Percentiles rank a stretch among this genome's conserved stretches.
Evolutionary conservation across 2,797 vertebrate genomes (phyloP).

Genomic region (Acanthurus leucopareius): DNA sequence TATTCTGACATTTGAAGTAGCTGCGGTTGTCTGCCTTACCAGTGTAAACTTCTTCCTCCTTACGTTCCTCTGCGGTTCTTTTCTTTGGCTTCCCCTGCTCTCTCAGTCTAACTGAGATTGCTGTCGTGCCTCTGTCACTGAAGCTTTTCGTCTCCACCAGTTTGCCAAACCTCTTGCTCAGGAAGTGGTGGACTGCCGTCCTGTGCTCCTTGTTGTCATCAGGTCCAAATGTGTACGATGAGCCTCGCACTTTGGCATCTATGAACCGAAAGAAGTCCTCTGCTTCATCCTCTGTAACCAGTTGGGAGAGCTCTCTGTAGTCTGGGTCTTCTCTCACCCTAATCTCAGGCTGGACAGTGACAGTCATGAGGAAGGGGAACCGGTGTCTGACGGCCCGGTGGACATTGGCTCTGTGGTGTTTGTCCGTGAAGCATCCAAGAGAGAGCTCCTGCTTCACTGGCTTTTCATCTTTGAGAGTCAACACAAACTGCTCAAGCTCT

Average conservation of each 20-base stretch:
- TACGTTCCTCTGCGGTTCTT: constrained; percentile 79
- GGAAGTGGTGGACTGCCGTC: constrained; percentile 92
- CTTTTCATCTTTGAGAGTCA: constrained; percentile 74
- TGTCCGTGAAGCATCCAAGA: constrained; percentile 88
- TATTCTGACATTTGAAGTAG: neutral
- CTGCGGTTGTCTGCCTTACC: constrained; percentile 79
- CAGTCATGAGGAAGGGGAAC: constrained; percentile 92
- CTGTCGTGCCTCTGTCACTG: constrained; percentile 73
- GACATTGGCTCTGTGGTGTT: constrained; percentile 87
- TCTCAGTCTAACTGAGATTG: constrained; percentile 91
- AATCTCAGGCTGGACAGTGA: constrained; percentile 90
- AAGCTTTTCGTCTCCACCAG: constrained; percentile 96
- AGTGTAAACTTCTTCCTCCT: constrained; percentile 88
- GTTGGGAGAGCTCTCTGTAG: constrained; percentile 88
- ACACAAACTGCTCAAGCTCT: constrained; percentile 86
- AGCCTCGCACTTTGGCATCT: constrained; percentile 90
- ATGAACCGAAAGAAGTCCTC: constrained; percentile 94
- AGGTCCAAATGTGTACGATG: constrained; percentile 90
- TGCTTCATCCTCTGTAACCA: constrained; percentile 92
- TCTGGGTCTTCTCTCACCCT: constrained; percentile 87
- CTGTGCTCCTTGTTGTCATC: constrained; percentile 92
- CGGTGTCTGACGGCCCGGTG: constrained; percentile 89
- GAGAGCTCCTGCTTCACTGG: constrained; percentile 79
- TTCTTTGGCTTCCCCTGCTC: constrained; percentile 86
- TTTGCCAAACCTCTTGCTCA: constrained; percentile 92